Evolutionary conservation across 1,140 invertebrate genomes (phyloP).

Genomic region (Linepithema humile): DNA sequence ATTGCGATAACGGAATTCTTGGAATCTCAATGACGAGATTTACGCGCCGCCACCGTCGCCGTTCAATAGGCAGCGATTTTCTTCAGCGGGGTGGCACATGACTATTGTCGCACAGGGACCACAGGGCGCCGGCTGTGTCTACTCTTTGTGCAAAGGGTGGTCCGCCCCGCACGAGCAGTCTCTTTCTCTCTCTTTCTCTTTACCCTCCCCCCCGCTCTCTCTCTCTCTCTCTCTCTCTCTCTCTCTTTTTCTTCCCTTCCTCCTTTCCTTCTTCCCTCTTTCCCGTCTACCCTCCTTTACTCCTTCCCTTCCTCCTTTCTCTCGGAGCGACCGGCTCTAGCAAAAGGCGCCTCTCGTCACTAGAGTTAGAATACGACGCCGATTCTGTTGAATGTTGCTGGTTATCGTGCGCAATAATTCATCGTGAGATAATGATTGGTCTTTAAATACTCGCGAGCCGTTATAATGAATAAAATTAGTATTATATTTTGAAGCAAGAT

Average conservation of each 20-base stretch:
- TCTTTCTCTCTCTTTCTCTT: constrained; percentile 7
- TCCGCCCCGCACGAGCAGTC: constrained; percentile 48
- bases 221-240: constrained; percentile 7
- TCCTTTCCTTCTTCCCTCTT: background rate
- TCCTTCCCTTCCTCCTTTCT: background rate
- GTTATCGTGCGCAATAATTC: too few relatives aligned
- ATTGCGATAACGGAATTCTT: constrained; percentile 56
- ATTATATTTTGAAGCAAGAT: too few relatives aligned
- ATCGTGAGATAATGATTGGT: too few relatives aligned
- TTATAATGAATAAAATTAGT: too few relatives aligned
- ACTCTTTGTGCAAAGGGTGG: constrained; percentile 67
- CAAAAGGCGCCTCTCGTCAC: background rate
- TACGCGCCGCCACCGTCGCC: background rate
- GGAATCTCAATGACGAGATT: constrained; percentile 43
- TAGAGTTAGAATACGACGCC: background rate
- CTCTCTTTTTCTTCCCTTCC: background rate
- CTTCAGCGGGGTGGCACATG: constrained; percentile 68
- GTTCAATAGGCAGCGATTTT: constrained; percentile 67
- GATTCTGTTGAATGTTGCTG: too few relatives aligned
- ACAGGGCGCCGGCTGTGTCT: constrained; percentile 60
- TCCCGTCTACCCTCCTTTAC: constrained; percentile 2
- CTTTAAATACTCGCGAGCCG: too few relatives aligned
- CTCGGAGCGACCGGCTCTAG: background rate
- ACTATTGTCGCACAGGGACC: constrained; percentile 50
- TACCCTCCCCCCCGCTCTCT: constrained; percentile 2